Evolutionary conservation across 2,113 vertebrate species (phyloP).

Genomic region (Marmota monax): DNA sequence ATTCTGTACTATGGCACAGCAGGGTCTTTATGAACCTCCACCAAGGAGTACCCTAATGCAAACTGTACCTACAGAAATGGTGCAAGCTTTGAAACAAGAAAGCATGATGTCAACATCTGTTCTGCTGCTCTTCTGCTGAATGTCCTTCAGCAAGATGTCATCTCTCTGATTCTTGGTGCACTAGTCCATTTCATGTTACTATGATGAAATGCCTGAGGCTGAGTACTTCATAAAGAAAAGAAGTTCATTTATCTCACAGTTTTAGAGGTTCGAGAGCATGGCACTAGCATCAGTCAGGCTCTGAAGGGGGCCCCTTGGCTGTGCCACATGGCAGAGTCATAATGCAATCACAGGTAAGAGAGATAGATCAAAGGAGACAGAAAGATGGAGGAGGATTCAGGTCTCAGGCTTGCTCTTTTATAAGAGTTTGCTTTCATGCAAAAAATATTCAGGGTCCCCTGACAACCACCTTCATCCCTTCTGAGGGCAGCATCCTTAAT

Average conservation of each 20-base stretch:
- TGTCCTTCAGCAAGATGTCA: not conserved
- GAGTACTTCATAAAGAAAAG: not conserved
- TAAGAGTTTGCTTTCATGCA: not conserved
- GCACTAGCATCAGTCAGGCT: not conserved
- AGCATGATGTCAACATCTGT: rapidly evolving
- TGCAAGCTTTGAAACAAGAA: not conserved
- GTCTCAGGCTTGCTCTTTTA: not conserved
- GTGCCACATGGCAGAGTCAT: not conserved
- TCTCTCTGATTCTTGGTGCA: not conserved
- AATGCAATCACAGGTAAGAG: not conserved
- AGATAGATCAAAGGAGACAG: not conserved
- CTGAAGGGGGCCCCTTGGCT: not conserved
- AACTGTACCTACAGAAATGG: not conserved
- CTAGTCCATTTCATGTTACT: not conserved
- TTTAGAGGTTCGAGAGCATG: not conserved
- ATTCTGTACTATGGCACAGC: not conserved
- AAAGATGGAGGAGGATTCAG: not conserved
- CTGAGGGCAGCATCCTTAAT: not conserved
- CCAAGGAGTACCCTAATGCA: not conserved
- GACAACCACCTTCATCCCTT: not conserved
- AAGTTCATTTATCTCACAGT: not conserved
- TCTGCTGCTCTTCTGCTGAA: not conserved
- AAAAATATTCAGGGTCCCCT: not conserved
- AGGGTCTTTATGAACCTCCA: not conserved
- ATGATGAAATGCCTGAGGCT: not conserved